Evolutionary conservation across 92 coral and sea anemone species (phyloP).

Genomic region (Zoanthus gigantus): DNA sequence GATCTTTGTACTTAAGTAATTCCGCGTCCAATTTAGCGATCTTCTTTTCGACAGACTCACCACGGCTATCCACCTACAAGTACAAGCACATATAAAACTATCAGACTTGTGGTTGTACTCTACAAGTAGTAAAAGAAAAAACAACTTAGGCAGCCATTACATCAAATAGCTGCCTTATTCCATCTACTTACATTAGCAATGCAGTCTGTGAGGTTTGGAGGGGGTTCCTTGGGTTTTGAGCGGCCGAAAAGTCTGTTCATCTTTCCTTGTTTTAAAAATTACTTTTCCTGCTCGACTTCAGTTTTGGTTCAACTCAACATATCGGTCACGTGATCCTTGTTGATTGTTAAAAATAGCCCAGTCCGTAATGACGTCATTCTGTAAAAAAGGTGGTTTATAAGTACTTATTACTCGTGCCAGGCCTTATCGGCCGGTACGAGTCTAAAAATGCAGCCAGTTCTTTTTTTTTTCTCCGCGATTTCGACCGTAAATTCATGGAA

Average conservation of each 20-base stretch:
- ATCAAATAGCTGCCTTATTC: not conserved
- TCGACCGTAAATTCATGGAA: too few relatives aligned
- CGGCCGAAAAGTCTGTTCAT: conserved; percentile 97
- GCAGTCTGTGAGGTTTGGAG: conserved; percentile 96
- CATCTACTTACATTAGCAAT: conserved; percentile 80
- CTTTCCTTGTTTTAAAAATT: conserved; percentile 34
- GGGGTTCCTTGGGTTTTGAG: conserved; percentile 96
- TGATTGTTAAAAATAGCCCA: conserved; percentile 18
- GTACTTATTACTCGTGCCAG: too few relatives aligned
- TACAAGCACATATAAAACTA: not conserved
- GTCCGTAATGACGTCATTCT: conserved; percentile 14
- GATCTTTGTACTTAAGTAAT: conserved; percentile 93
- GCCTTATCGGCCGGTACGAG: too few relatives aligned
- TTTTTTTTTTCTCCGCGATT: too few relatives aligned
- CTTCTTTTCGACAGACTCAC: conserved; percentile 96
- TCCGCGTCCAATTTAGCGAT: conserved; percentile 94
- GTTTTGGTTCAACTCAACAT: not conserved
- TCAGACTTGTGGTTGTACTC: not conserved
- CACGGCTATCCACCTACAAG: conserved; percentile 93
- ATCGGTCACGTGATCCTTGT: conserved; percentile 33
- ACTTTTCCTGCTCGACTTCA: not conserved
- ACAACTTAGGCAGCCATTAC: conserved; percentile 1
- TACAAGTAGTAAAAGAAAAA: not conserved
- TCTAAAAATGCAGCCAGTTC: too few relatives aligned
- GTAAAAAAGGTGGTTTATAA: too few relatives aligned